A percentile compares a stretch with the other conserved stretches of the same genome.
Evolutionary conservation across 2,113 vertebrate genomes (phyloP).

Genomic region (Rhadina sibilatrix): DNA sequence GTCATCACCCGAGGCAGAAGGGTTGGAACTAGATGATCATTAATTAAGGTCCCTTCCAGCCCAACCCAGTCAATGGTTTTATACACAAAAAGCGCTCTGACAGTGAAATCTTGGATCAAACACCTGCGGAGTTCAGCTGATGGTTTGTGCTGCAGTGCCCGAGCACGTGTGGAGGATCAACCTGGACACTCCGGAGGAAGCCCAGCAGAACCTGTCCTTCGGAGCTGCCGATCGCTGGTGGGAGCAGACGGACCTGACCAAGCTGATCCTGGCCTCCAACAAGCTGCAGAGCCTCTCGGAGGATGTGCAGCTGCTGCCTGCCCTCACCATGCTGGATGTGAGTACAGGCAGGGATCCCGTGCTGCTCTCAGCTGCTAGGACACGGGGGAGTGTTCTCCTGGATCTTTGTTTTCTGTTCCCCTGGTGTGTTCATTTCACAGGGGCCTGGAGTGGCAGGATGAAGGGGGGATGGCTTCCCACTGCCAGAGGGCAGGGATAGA

Average conservation of each 20-base stretch:
- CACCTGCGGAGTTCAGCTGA: accelerated
- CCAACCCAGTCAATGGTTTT: accelerated
- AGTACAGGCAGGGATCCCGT: not conserved
- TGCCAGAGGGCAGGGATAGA: not conserved
- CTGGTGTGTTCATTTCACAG: not conserved
- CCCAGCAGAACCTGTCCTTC: constrained; percentile 82
- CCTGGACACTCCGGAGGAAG: constrained; percentile 86
- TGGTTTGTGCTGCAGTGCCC: constrained; percentile 74
- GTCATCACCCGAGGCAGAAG: too few species aligned
- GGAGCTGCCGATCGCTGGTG: constrained; percentile 87
- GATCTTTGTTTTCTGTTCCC: not conserved
- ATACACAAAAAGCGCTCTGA: accelerated
- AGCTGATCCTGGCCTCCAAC: constrained; percentile 91
- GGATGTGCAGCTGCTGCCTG: constrained; percentile 85
- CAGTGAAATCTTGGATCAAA: accelerated
- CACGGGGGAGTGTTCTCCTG: accelerated
- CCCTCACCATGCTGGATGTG: constrained; percentile 87
- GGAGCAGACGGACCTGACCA: constrained; percentile 93
- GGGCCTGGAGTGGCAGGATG: too few species aligned
- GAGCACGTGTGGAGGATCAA: constrained; percentile 90
- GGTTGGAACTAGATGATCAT: not conserved
- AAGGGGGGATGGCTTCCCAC: not conserved
- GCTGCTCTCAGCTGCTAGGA: accelerated
- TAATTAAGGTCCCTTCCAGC: not conserved
- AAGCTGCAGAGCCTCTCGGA: constrained; percentile 85